phyloP scores from a whole-genome alignment of 2,113 vertebrate species.

The Malaclemys terrapin region DNA sequence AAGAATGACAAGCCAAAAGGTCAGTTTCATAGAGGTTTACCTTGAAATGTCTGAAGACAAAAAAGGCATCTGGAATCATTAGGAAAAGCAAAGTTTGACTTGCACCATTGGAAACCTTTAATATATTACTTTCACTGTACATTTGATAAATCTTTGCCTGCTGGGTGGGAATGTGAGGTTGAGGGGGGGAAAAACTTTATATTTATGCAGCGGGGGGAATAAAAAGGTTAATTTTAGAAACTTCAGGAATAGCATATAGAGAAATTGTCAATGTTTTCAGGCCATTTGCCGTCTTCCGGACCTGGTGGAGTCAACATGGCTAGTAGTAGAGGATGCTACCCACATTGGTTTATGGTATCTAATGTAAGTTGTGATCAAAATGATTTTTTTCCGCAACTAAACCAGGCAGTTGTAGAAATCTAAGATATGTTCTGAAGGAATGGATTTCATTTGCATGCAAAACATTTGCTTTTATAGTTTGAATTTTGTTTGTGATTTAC shows the following conservation, averaged over 20 bases:
- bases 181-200: slow-evolving; percentile 61
- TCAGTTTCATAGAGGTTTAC: slow-evolving; percentile 63
- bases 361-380: neutral
- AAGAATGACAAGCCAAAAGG: slow-evolving; percentile 66
- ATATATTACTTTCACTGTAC: slow-evolving; percentile 73
- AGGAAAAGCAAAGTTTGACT: slow-evolving; percentile 73
- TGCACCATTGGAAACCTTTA: slow-evolving; percentile 65
- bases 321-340: neutral
- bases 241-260: slow-evolving; percentile 59
- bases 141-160: slow-evolving; percentile 53
- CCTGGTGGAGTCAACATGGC: slow-evolving; percentile 9
- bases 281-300: slow-evolving; percentile 49
- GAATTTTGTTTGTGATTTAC: slow-evolving; percentile 33
- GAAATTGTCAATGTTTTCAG: slow-evolving; percentile 44
- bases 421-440: slow-evolving; percentile 35
- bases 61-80: slow-evolving; percentile 73
- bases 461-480: neutral
- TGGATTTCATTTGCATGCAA: neutral
- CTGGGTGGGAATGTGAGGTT: slow-evolving; percentile 64
- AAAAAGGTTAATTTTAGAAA: slow-evolving; percentile 69
- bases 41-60: slow-evolving; percentile 34
- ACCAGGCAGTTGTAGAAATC: slow-evolving; percentile 46
- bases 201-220: slow-evolving; percentile 58
- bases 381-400: slow-evolving; percentile 64
- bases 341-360: neutral